These are phyloP conservation scores for Lepilemur septentrionalis DNA, from an alignment of 2,797 vertebrate species.

Conservation along the genomic window DNA sequence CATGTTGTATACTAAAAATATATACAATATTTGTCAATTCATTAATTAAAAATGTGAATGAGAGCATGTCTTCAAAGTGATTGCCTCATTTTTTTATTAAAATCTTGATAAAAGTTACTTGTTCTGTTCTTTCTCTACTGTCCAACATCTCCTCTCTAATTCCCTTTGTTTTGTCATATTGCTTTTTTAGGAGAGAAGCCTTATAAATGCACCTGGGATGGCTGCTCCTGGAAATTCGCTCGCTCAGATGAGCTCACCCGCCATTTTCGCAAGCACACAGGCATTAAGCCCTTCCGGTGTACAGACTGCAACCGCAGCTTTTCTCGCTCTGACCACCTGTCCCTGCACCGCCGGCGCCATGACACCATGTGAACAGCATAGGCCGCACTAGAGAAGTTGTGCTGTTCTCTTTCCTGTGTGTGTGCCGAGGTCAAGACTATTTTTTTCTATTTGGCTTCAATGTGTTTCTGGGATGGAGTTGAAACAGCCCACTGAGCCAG, in stretches of 20 bases:
- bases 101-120: neutral
- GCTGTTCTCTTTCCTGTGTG: neutral
- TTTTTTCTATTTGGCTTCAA: neutral
- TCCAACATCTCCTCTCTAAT: constrained; percentile 33
- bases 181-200: constrained; percentile 93
- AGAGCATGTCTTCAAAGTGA: neutral
- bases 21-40: neutral
- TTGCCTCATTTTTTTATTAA: constrained; percentile 17
- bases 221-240: constrained; percentile 97
- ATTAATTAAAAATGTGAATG: neutral
- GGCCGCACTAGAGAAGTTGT: neutral
- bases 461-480: constrained; percentile 30
- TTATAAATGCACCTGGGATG: constrained; percentile 98
- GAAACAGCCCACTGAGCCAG: constrained; percentile 54
- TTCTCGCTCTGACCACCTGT: constrained; percentile 97
- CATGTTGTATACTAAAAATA: neutral
- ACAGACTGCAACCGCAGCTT: constrained; percentile 97
- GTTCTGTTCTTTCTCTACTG: neutral
- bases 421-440: constrained; percentile 10
- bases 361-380: constrained; percentile 93
- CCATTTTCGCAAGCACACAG: constrained; percentile 98
- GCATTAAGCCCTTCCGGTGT: constrained; percentile 97
- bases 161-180: neutral
- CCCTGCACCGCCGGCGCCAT: constrained; percentile 95
- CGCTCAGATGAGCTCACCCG: constrained; percentile 97